Evolutionary conservation across 2,113 vertebrate genomes (phyloP).

Genomic region (Oryzias melastigma): DNA sequence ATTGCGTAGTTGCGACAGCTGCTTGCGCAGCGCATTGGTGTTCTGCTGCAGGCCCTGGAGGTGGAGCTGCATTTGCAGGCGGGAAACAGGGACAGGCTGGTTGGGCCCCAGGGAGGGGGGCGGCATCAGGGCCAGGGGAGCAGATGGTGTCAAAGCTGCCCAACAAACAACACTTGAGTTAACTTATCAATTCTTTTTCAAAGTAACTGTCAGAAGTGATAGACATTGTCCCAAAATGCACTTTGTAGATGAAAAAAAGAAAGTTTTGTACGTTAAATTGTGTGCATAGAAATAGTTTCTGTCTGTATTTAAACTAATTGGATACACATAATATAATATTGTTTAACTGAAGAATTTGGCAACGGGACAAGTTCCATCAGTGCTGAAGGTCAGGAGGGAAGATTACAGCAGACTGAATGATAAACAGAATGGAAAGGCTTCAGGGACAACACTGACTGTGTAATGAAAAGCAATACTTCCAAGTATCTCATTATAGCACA

Average conservation of each 20-base stretch:
- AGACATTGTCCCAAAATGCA: constrained; percentile 45
- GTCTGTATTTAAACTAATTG: too few species aligned
- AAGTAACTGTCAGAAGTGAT: constrained; percentile 1
- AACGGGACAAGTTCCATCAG: constrained; percentile 45
- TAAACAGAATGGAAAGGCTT: constrained; percentile 31
- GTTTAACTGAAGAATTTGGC: background rate
- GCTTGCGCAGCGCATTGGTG: constrained; percentile 87
- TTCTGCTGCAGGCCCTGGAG: constrained; percentile 92
- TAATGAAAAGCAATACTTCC: constrained; percentile 25
- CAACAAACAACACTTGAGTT: constrained; percentile 14
- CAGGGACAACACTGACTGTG: constrained; percentile 16
- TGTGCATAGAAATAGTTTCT: too few species aligned
- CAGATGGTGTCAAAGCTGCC: constrained; percentile 75
- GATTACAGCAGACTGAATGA: constrained; percentile 30
- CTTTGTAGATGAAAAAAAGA: background rate
- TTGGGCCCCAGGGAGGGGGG: constrained; percentile 77
- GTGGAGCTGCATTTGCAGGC: constrained; percentile 93
- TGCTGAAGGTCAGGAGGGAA: constrained; percentile 22
- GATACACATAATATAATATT: too few species aligned
- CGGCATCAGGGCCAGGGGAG: constrained; percentile 82
- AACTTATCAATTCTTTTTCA: background rate
- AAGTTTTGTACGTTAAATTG: background rate
- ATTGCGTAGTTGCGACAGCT: constrained; percentile 90
- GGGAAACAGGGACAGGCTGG: constrained; percentile 84
- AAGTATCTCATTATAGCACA: constrained; percentile 11